Percentiles rank a stretch among this genome's conserved stretches.
Evolutionary conservation across 2,888 invertebrate species (phyloP).

Genomic region (Phoenoteleia sp.): DNA sequence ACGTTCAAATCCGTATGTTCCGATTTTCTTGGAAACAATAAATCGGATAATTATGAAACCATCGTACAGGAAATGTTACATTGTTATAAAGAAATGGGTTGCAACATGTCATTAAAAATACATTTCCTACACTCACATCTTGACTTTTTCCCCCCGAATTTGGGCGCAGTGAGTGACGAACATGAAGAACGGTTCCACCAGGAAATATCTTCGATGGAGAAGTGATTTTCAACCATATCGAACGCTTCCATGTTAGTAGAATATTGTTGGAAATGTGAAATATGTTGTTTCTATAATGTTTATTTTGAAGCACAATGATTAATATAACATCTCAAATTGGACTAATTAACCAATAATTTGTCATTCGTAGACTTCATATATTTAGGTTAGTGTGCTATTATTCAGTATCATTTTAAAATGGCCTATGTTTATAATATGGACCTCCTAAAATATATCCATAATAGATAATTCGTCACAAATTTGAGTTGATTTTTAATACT

Average conservation of each 20-base stretch:
- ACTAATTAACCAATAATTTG: too few relatives aligned
- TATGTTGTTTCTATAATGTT: too few relatives aligned
- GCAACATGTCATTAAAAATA: slow-evolving; percentile 78
- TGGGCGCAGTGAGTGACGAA: slow-evolving; percentile 80
- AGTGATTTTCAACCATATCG: slow-evolving; percentile 75
- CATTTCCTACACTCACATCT: slow-evolving; percentile 81
- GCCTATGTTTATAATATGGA: too few relatives aligned
- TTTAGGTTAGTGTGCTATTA: too few relatives aligned
- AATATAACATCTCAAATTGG: too few relatives aligned
- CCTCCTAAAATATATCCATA: too few relatives aligned
- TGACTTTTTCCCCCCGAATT: slow-evolving; percentile 80
- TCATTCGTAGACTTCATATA: too few relatives aligned
- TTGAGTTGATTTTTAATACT: too few relatives aligned
- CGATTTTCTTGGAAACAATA: slow-evolving; percentile 51
- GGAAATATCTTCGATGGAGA: slow-evolving; percentile 80
- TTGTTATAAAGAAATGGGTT: neutral
- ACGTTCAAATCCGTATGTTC: slow-evolving; percentile 22
- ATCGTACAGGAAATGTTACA: slow-evolving; percentile 32
- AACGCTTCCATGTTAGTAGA: slow-evolving; percentile 30
- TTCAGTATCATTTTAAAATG: too few relatives aligned
- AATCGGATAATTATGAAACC: slow-evolving; percentile 38
- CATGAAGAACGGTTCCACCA: slow-evolving; percentile 82
- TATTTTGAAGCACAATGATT: too few relatives aligned
- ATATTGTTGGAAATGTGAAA: slow-evolving; percentile 48
- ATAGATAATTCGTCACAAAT: too few relatives aligned